A percentile compares a stretch with the other conserved stretches of the same genome.
Conservation (phyloP, 2,113 vertebrate species). For the Xerus inauris region DNA sequence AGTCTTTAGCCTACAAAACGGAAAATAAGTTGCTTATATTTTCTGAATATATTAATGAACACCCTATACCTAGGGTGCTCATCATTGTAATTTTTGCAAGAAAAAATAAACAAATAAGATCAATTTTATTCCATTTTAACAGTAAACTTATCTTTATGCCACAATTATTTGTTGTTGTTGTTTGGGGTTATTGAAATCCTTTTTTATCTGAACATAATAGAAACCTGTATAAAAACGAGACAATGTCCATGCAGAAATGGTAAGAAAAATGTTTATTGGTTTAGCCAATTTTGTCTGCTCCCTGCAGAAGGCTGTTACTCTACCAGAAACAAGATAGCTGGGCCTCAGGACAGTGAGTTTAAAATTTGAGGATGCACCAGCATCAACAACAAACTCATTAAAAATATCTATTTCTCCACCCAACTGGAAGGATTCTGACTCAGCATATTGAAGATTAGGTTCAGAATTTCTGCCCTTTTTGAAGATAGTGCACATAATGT, state of each 20-base stretch:
- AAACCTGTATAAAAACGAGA: constrained; percentile 25
- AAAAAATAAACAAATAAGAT: constrained; percentile 35
- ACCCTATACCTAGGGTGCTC: background rate
- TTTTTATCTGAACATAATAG: background rate
- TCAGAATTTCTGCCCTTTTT: background rate
- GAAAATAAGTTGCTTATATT: background rate
- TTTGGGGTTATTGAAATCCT: background rate
- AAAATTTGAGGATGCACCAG: background rate
- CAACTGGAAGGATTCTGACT: background rate
- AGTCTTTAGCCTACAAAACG: background rate
- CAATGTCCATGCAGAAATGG: background rate
- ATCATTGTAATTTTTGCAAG: background rate
- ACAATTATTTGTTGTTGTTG: background rate
- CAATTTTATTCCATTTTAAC: constrained; percentile 22
- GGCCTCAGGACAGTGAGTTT: background rate
- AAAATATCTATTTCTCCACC: background rate
- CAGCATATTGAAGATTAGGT: background rate
- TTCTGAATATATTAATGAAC: background rate
- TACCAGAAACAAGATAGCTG: background rate
- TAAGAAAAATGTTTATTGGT: background rate
- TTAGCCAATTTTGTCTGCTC: background rate
- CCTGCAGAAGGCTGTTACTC: background rate
- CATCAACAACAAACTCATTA: background rate
- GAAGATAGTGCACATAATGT: background rate
- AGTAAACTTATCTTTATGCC: background rate